Evolutionary conservation across 1,140 invertebrate genomes (phyloP), one percentile per base, ranked within the genome.

Genomic region (Tenebrio molitor): DNA sequence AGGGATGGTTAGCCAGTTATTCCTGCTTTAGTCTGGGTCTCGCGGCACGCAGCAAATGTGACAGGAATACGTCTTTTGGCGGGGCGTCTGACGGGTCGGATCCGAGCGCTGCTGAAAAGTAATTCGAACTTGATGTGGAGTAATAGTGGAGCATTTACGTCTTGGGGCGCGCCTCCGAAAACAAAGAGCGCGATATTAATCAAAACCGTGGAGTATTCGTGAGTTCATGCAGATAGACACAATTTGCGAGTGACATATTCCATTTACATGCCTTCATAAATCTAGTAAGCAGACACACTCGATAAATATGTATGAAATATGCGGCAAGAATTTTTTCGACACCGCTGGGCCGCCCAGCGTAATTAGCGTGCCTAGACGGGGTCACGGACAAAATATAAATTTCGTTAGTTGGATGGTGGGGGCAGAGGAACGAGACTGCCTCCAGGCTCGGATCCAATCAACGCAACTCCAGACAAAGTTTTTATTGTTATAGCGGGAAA

Each of bases 271-370:
- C 70, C 44, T 53, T 71, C 73, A 73, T 75, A 73, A 77, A 72
- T 75, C 75, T 69, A 74, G 29, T 53, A 39, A 64, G 33, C 39
- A 17, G 75, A 73, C 72, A 66, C 19, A 74, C 21, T 62, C 74
- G 68, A 76, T 76, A 76, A 76, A 76, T 76, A 76, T 76, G 72
- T 76, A 76, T 76, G 74, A 76, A 76, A 76, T 76, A 76, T 67
- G 71, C 42, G 29, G 29, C 4, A 33, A 33, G 4, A 39, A 39
- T 39, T 39, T 39, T 39, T 39, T n/a, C n/a, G n/a, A n/a, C n/a
- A n/a, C n/a, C n/a, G n/a, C n/a, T n/a, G n/a, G n/a, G n/a, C n/a
- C n/a, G n/a, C n/a, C n/a, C n/a, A n/a, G n/a, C n/a, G 14, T 58
- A 58, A 58, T 58, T 58, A 58, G n/a, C 21, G 12, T n/a, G 50